Evolutionary conservation across 1,140 invertebrate genomes (phyloP), one percentile per base, ranked within the genome.

Genomic region (Aphelinus certus): DNA sequence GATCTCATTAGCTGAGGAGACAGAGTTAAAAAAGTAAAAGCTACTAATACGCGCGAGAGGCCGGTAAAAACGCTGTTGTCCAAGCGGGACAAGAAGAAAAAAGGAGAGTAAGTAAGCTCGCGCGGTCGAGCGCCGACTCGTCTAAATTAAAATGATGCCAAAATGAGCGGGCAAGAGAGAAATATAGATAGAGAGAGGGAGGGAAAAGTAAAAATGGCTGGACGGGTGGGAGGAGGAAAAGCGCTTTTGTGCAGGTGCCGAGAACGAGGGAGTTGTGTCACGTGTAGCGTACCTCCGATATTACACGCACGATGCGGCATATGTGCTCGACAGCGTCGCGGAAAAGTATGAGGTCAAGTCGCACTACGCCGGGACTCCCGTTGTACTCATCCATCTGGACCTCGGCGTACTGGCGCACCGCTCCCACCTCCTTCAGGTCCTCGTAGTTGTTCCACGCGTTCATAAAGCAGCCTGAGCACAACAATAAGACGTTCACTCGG

Each of bases 251-350:
- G 26, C 64, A 66, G 64, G 64, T 66, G 64, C 45, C 10, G 56
- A 48, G 49, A 69, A 60, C 67, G 56, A 64, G 70, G 47, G 6
- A 71, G 51, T 63, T 48, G 51, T 63, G 61, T 71, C 70, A 71
- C 51, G 60, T 71, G 43, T 9, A 9, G 46, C 51, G 64, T 69
- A 86, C 84, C 85, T 96, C 94, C 2, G 94, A 94, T 58, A 97
- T 92, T 10, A 96, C 94, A 68, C 95, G 89, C 7, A 93, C 90
- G 70, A 95, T 94, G 76, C 94, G 91, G 71, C 92, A 92, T 65
- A 96, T 91, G 83, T 96, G 95, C 82, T 95, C 93, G 55, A 96
- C 92, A 2, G 95, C 95, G 83, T 96, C 94, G 69, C 91, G 91
- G 83, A 96, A 96, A 60, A 96, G 88, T 7, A 96, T 94, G 47